Conservation (phyloP, 2,888 invertebrate genomes). For the Agonum fuliginosum region DNA sequence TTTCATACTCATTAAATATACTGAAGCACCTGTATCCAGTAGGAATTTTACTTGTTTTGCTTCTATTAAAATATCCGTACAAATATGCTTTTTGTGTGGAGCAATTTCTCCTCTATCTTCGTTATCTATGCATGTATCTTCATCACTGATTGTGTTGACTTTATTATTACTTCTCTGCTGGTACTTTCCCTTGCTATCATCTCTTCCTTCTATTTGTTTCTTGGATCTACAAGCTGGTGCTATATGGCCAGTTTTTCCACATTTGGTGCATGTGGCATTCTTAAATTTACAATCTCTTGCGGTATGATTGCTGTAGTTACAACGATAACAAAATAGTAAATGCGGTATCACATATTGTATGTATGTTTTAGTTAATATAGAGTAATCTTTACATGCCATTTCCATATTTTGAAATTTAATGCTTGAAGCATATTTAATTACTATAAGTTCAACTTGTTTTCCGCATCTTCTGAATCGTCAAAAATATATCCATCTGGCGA, state of each 20-base stretch:
- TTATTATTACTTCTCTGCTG: no score
- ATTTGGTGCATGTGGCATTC: conserved; percentile 20
- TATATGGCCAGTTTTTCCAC: conserved; percentile 9
- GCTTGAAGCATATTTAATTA: no score
- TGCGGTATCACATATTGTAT: no score
- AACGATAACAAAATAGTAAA: no score
- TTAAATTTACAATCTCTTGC: not conserved
- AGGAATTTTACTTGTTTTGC: not conserved
- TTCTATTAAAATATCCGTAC: not conserved
- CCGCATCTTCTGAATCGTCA: no score
- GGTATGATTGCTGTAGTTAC: not conserved
- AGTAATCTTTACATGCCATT: no score
- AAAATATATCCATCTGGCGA: no score
- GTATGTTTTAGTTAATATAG: no score
- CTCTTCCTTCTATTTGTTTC: not conserved
- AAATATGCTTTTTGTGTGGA: not conserved
- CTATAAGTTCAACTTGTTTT: no score
- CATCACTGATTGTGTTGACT: not conserved
- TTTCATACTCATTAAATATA: not conserved
- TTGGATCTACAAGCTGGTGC: conserved; percentile 2
- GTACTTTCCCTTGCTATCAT: not conserved
- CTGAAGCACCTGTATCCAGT: not conserved
- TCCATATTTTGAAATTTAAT: no score
- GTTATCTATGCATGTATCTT: no score
- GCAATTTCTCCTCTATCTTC: no score